Conservation (phyloP, 1,140 invertebrate genomes). For the Diorhabda carinulata region DNA sequence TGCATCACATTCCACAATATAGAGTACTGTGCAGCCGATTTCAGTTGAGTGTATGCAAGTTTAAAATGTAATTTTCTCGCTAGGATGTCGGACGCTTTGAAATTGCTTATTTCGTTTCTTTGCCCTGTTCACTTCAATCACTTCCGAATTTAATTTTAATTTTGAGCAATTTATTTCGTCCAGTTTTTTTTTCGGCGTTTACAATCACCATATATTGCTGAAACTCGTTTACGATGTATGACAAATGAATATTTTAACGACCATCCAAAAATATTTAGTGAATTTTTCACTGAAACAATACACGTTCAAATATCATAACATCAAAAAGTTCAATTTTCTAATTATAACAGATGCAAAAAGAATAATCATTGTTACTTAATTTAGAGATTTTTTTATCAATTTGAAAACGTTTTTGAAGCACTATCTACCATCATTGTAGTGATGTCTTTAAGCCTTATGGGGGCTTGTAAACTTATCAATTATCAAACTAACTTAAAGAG, state of each 20-base stretch:
- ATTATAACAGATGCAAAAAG: too few relatives aligned
- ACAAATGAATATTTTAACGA: background rate
- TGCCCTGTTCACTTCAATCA: background rate
- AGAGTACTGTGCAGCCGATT: constrained; percentile 3
- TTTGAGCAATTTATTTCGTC: constrained; percentile 3
- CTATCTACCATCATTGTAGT: too few relatives aligned
- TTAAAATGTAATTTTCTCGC: constrained; percentile 14
- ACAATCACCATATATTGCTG: background rate
- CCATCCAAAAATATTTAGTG: background rate
- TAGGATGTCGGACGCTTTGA: constrained; percentile 11
- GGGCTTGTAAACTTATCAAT: too few relatives aligned
- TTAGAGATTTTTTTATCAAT: too few relatives aligned
- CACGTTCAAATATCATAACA: too few relatives aligned
- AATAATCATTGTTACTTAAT: too few relatives aligned
- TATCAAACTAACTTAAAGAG: too few relatives aligned
- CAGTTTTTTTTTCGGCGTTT: background rate
- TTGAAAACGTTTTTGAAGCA: too few relatives aligned
- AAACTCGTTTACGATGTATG: background rate
- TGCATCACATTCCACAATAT: background rate
- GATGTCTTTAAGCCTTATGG: too few relatives aligned
- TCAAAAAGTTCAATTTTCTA: too few relatives aligned
- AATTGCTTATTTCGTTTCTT: constrained; percentile 8
- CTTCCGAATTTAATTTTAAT: background rate
- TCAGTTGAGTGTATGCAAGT: constrained; percentile 6
- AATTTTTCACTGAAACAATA: background rate